Percentiles rank a stretch among this genome's conserved stretches.
These are phyloP conservation scores for Enteromius unitaeniatus DNA, from an alignment of 2,797 vertebrate species.

Conservation along the genomic window DNA sequence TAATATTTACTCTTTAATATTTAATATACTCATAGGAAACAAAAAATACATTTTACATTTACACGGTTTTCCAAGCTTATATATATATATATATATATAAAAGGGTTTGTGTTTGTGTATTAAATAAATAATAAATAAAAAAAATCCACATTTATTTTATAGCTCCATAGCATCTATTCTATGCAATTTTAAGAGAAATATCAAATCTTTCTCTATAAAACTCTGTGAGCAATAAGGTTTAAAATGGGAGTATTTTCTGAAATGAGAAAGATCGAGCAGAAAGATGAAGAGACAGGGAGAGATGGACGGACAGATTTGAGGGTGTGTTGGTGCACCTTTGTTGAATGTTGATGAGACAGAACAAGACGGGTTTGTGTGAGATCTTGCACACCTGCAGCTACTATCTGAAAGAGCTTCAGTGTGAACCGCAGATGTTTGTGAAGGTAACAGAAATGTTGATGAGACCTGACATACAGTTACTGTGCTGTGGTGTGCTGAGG, in stretches of 20 bases:
- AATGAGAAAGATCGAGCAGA: neutral
- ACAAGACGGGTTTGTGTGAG: conserved; percentile 77
- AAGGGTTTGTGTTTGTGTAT: too few species aligned
- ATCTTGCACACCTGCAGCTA: conserved; percentile 73
- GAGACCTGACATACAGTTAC: neutral
- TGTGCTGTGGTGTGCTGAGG: neutral
- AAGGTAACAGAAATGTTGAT: neutral
- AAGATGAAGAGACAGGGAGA: conserved; percentile 39
- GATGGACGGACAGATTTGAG: conserved; percentile 54
- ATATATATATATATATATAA: too few species aligned
- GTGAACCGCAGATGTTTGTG: conserved; percentile 9
- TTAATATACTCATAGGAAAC: neutral
- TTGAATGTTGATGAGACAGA: conserved; percentile 75
- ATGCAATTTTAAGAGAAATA: neutral
- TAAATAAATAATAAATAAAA: too few species aligned
- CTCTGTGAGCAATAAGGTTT: neutral
- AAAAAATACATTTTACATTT: neutral
- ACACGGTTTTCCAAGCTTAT: too few species aligned
- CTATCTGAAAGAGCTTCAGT: conserved; percentile 74
- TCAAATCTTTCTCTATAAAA: neutral
- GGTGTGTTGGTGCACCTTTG: conserved; percentile 38
- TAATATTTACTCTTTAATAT: too few species aligned
- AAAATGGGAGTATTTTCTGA: neutral
- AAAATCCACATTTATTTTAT: too few species aligned
- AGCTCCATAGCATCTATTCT: neutral